Base-by-base conservation (phyloP, 2,797 vertebrate genomes). In the Emys orbicularis region DNA sequence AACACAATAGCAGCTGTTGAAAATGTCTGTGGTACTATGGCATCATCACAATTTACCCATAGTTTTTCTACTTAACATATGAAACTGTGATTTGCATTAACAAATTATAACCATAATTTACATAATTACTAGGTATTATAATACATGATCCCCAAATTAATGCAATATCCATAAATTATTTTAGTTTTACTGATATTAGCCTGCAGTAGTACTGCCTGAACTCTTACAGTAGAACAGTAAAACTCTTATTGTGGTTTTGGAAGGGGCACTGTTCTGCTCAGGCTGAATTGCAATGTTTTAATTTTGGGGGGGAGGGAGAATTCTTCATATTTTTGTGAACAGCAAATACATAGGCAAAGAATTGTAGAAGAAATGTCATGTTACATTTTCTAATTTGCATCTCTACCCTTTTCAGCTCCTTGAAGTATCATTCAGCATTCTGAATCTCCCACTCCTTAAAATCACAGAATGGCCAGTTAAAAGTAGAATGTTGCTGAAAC, bases 221-320 rank as follows among this genome's bases (percentile, higher is more conserved):
- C 87, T 68, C n/a, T 54, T 54, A 37, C 7, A 91, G 79, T 44
- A 90, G 52, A 94, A 57, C 2, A 49, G 31, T 49, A 49, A 95
- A 74, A 57, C 59, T 91, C 61, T 90, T 83, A 68, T 92, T 37
- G 74, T 56, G 87, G 79, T 68, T 84, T 74, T 91, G 74, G 90
- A 84, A 82, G 65, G 53, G 41, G 56, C 37, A 77, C 68, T 90
- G 57, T 74, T 87, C 83, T 83, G 10, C n/a, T 72, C 49, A 92
- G 56, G 53, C 72, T 95, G 12, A 5, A 72, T 84, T 91, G 61
- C 90, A 95, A 79, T 90, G 16, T 68, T 59, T 95, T 84, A 89
- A 91, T 53, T 50, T 16, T 53, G 87, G 29, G 86, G 54, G 68
- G 37, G 84, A 56, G 34, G 37, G 84, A 76, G 25, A 12, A 31